These are phyloP conservation scores for Drosophila triauraria DNA, from an alignment of 1,140 invertebrate genomes.

Conservation along the genomic window DNA sequence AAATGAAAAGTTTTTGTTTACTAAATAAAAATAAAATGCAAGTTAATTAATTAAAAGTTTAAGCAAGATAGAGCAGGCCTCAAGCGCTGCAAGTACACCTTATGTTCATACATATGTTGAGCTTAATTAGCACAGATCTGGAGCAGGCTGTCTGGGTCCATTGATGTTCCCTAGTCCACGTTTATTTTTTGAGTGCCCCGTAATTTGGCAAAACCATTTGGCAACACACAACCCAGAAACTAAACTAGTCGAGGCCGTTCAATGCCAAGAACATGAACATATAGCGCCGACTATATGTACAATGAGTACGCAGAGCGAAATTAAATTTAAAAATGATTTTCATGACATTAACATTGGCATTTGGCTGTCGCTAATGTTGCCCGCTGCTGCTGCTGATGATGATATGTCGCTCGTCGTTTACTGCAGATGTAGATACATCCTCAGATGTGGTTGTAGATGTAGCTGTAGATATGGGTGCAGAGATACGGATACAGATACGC, in stretches of 20 bases:
- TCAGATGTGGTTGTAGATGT: neutral
- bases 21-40: conserved; percentile 81
- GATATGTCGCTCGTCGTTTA: conserved; percentile 45
- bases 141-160: conserved; percentile 8
- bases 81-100: conserved; percentile 20
- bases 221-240: conserved; percentile 35
- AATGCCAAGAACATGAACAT: conserved; percentile 73
- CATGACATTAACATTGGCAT: conserved; percentile 79
- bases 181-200: conserved; percentile 51
- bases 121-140: conserved; percentile 62
- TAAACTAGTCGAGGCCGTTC: conserved; percentile 55
- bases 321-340: conserved; percentile 73
- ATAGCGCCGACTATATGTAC: conserved; percentile 28
- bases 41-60: conserved; percentile 81
- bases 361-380: conserved; percentile 46
- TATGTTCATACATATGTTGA: conserved; percentile 12
- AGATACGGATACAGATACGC: conserved; percentile 18
- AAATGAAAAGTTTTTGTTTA: conserved; percentile 75
- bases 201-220: conserved; percentile 40
- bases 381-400: neutral
- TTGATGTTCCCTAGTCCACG: conserved; percentile 25
- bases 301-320: conserved; percentile 42
- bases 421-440: conserved; percentile 49
- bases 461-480: conserved; percentile 22
- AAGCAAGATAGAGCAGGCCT: conserved; percentile 73